Percentiles rank a stretch among this genome's conserved stretches.
phyloP scores from a whole-genome alignment of 2,113 vertebrate species.

The Tupaia chinensis region DNA sequence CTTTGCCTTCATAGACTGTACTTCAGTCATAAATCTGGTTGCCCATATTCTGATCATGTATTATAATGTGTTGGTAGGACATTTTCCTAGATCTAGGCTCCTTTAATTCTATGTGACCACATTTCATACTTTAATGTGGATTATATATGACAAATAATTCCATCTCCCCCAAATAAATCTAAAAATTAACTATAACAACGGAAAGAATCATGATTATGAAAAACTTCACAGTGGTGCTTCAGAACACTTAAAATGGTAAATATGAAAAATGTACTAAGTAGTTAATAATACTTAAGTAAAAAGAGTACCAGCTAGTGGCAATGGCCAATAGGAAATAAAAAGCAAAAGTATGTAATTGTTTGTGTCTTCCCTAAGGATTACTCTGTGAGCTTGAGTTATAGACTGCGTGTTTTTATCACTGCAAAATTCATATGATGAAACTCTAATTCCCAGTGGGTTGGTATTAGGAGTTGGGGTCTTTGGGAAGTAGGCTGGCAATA shows the following conservation, averaged over 20 bases:
- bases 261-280: not conserved
- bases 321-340: not conserved
- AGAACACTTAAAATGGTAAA: not conserved
- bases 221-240: not conserved
- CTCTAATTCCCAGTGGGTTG: not conserved
- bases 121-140: not conserved
- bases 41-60: not conserved
- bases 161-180: not conserved
- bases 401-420: not conserved
- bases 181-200: not conserved
- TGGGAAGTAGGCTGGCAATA: not conserved
- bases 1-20: not conserved
- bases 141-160: not conserved
- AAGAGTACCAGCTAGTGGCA: not conserved
- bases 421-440: not conserved
- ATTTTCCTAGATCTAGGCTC: not conserved
- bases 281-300: not conserved
- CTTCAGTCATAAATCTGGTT: not conserved
- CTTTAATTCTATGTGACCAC: not conserved
- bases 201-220: not conserved
- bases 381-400: not conserved
- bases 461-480: rapidly evolving
- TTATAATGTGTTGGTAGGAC: not conserved
- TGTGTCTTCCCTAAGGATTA: not conserved
- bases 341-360: not conserved